phyloP scores from a whole-genome alignment of 1,140 invertebrate species.

The Polypedilum pembai region DNA sequence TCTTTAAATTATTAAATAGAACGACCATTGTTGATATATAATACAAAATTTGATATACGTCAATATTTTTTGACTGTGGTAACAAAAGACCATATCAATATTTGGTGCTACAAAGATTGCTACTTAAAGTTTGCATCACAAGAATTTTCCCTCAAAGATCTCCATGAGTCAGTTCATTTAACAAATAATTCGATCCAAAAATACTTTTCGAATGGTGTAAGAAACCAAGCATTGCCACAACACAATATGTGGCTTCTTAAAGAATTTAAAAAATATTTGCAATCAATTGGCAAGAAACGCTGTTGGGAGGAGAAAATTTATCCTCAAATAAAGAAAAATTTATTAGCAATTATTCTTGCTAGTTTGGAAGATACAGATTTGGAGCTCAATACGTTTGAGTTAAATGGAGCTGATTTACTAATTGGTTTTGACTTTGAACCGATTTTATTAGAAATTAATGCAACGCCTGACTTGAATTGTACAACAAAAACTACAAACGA shows the following conservation, averaged over 20 bases:
- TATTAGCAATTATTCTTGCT: constrained; percentile 69
- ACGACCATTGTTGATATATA: constrained; percentile 71
- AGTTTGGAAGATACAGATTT: constrained; percentile 62
- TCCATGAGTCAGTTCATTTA: constrained; percentile 83
- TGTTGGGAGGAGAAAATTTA: constrained; percentile 65
- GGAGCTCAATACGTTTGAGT: constrained; percentile 73
- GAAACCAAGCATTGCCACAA: constrained; percentile 58
- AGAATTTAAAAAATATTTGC: constrained; percentile 63
- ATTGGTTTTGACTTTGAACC: constrained; percentile 75
- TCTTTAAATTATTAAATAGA: constrained; percentile 50
- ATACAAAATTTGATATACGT: constrained; percentile 87
- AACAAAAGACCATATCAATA: constrained; percentile 64
- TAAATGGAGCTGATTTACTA: constrained; percentile 91
- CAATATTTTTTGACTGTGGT: constrained; percentile 84
- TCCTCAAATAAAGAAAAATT: constrained; percentile 75
- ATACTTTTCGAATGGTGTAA: constrained; percentile 64
- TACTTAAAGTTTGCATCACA: constrained; percentile 86
- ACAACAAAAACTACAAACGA: constrained; percentile 75
- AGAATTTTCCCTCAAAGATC: constrained; percentile 70
- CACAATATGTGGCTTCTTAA: constrained; percentile 83
- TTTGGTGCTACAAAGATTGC: constrained; percentile 85
- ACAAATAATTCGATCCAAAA: constrained; percentile 88
- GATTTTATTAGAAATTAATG: constrained; percentile 91
- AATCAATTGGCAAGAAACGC: constrained; percentile 41
- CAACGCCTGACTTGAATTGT: constrained; percentile 73